Base-by-base conservation (phyloP, 2,797 vertebrate genomes). In the Macropodus opercularis region DNA sequence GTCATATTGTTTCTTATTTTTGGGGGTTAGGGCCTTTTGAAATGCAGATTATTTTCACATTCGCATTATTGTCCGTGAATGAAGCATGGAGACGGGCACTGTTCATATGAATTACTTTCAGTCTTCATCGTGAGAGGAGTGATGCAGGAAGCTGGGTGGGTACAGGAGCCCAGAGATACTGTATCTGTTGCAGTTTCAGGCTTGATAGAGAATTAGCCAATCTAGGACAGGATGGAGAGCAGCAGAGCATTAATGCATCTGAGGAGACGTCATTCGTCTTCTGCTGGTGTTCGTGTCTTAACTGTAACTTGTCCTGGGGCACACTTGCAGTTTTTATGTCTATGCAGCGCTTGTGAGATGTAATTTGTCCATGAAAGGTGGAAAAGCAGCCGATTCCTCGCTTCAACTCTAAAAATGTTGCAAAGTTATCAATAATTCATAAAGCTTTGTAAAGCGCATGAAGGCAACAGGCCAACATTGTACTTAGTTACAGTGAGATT, bases 281-380 rank as follows among this genome's bases (percentile, higher is more conserved):
- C 29, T 14, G 26, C 39, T 48, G 26, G 23, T 51, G 24, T 29
- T 63, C 52, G 10, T 27, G 41, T 55, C 40, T 32, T 35, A 22
- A 58, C 35, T 54, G 26, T 26, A 48, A 21, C 53, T 57, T 60
- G 43, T 69, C 29, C 7, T 18, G 8, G 4, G 64, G 50, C 14
- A 15, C 31, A 3, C 2, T 48, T 60, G 44, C 38, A n/a, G 27
- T 35, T 60, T 64, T 56, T 14, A 53, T 35, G 61, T 40, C 23
- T 72, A 31, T 43, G 41, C 49, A 36, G 64, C 48, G 63, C 48
- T 50, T 66, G 11, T 41, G 3, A 18, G 51, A 64, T 51, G 19
- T 49, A 19, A 48, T 71, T 69, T 65, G 38, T 43, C 67, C 46
- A 78, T 66, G 63, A 65, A 63, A 57, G 42, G 39, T 40, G 14